Evolutionary conservation across 2,888 invertebrate genomes (phyloP).

Genomic region (Noctua janthe): DNA sequence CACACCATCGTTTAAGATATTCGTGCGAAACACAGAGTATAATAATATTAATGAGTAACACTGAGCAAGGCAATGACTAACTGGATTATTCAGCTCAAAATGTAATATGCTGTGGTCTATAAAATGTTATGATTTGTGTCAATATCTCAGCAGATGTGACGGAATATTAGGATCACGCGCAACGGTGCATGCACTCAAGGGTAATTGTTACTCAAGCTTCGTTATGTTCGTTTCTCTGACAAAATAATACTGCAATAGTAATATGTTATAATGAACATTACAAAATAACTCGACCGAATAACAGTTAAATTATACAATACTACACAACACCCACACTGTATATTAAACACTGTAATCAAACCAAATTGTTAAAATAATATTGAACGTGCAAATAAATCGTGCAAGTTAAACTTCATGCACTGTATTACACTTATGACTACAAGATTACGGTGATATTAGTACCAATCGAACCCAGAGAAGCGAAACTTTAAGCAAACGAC

Average conservation of each 20-base stretch:
- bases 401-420: constrained; percentile 60
- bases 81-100: constrained; percentile 73
- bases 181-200: constrained; percentile 54
- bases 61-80: constrained; percentile 72
- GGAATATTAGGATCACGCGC: constrained; percentile 34
- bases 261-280: constrained; percentile 37
- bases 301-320: constrained; percentile 51
- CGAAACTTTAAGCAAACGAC: constrained; percentile 74
- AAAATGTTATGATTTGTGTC: constrained; percentile 46
- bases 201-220: constrained; percentile 52
- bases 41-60: constrained; percentile 67
- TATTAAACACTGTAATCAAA: constrained; percentile 27
- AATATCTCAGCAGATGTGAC: constrained; percentile 27
- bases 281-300: constrained; percentile 56
- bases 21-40: constrained; percentile 22
- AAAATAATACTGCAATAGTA: constrained; percentile 33
- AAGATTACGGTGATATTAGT: constrained; percentile 70
- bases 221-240: constrained; percentile 25
- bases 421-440: constrained; percentile 32
- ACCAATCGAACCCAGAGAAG: constrained; percentile 71
- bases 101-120: constrained; percentile 68
- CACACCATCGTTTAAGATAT: constrained; percentile 25
- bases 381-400: constrained; percentile 56
- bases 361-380: constrained; percentile 49
- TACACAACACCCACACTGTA: constrained; percentile 39